Base-by-base conservation (phyloP, 30 jellyfish, hydroid and myxozoan species). In the Morbakka virulenta region DNA sequence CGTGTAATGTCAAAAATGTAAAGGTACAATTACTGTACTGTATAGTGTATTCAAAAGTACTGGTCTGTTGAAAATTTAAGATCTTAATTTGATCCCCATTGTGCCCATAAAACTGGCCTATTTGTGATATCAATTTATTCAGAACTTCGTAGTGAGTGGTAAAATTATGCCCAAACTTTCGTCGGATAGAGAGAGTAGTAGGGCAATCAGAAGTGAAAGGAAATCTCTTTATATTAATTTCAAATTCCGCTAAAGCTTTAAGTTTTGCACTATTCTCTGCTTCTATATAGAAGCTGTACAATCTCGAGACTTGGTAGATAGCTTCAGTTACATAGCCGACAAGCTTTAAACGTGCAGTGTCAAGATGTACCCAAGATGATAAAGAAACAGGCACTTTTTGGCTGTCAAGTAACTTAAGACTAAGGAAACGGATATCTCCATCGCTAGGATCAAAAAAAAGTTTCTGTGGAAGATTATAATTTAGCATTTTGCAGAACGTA, bases 171-270 rank as follows among this genome's bases (percentile, higher is more conserved):
- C 81, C 82, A 67, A 75, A 79, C 20, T 26, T 79, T 36, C 86
- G 35, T 52, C 25, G 73, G 32, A 89, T 63, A 0, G 72, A 50
- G 36, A 89, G 9, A 25, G 82, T 41, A 0, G 74, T 50, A 36
- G 76, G 64, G 67, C 97, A 89, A 48, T 89, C 97, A 52, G 82
- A 53, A 28, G 97, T 89, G 64, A 61, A 89, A 3, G 95, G 97
- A 14, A 69, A 65, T 28, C 79, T 62, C 14, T 50, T 28, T 11
- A 84, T 83, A 35, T 75, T 84, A 32, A 72, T 80, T 31, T 64
- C 25, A 6, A 92, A 70, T 22, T 23, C 52, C 35, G 62, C 66
- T 23, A 23, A 31, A 6, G 83, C 64, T n/a, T 79, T 35, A 32
- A 79, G 12, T 1, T 90, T 89, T 0, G 76, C 85, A 50, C 98